Base-by-base conservation (phyloP, 2,888 invertebrate species). In the Drosophila dives region DNA sequence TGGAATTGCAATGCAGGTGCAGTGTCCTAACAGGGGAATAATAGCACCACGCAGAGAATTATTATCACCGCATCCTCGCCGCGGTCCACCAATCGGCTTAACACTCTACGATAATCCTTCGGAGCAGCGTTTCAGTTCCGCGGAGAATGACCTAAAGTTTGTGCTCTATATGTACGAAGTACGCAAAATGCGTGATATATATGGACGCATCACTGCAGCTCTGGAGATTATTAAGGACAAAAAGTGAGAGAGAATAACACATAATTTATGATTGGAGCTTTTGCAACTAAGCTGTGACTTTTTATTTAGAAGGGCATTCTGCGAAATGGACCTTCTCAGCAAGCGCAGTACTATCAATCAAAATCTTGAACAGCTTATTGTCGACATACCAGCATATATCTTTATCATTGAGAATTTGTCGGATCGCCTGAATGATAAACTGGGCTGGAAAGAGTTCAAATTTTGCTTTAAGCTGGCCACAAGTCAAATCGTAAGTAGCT, bases 301-400 rank as follows among this genome's bases (percentile, higher is more conserved):
- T 7, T 26, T 49, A 12, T 20, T 34, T 48, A 95, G 95, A 82
- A 94, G 94, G 70, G 94, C 94, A 75, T 95, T 95, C 91, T 94
- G 94, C 83, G 94, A 94, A 81, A 95, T 95, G 95, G 94, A 94
- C 36, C 93, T 93, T 55, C 92, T 94, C 3, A 94, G 95, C 83
- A 95, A 95, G 92, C 93, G 94, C 55, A 93, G 95, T 59, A 95
- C 95, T 17, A 94, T 95, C 45, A 94, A 94, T 48, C 93, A 94
- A 83, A 95, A 95, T 90, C 91, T 95, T 63, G 95, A 95, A 77
- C 95, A 95, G 82, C 91, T 95, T 11, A 94, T 95, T 64, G 94
- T 95, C 85, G 95, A 95, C 90, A 93, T 95, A 72, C 95, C 95
- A 4, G 93, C 95, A 26, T 95, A 95, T 90, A 93, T 95, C 75